A percentile compares a stretch with the other conserved stretches of the same genome.
Evolutionary conservation across 2,113 vertebrate genomes (phyloP).

Genomic region (Xenus cinereus): DNA sequence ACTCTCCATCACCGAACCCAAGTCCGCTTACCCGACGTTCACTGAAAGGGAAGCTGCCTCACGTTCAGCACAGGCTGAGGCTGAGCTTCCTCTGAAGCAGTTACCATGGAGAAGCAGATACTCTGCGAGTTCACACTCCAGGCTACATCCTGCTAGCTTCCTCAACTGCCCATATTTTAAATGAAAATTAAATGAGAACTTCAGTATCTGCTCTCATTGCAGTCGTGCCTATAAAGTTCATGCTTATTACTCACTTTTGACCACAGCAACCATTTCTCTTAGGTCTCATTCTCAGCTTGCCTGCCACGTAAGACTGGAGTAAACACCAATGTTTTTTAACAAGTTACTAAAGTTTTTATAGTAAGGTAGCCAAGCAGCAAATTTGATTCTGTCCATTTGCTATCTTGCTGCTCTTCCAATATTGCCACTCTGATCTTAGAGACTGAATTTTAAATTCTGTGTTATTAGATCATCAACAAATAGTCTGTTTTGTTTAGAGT

Average conservation of each 20-base stretch:
- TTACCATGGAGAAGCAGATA: background rate
- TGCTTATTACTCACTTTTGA: background rate
- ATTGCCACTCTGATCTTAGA: background rate
- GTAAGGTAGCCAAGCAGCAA: background rate
- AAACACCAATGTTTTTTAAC: background rate
- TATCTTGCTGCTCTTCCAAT: background rate
- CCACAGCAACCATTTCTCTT: background rate
- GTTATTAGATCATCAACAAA: background rate
- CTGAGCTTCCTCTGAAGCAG: background rate
- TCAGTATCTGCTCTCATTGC: background rate
- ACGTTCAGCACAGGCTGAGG: background rate
- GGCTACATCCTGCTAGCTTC: background rate
- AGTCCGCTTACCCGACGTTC: accelerated
- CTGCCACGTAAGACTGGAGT: background rate
- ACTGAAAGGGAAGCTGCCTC: background rate
- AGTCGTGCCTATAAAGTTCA: background rate
- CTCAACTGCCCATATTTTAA: background rate
- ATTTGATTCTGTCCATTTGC: background rate
- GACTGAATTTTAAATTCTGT: background rate
- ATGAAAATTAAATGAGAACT: background rate
- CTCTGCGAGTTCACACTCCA: background rate
- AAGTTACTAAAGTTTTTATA: background rate
- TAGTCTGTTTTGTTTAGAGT: background rate
- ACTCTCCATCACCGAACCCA: background rate
- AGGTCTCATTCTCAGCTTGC: background rate